Evolutionary conservation across 2,797 vertebrate genomes (phyloP), one percentile per base, ranked within the genome.

Genomic region (Catamblyrhynchus diadema): DNA sequence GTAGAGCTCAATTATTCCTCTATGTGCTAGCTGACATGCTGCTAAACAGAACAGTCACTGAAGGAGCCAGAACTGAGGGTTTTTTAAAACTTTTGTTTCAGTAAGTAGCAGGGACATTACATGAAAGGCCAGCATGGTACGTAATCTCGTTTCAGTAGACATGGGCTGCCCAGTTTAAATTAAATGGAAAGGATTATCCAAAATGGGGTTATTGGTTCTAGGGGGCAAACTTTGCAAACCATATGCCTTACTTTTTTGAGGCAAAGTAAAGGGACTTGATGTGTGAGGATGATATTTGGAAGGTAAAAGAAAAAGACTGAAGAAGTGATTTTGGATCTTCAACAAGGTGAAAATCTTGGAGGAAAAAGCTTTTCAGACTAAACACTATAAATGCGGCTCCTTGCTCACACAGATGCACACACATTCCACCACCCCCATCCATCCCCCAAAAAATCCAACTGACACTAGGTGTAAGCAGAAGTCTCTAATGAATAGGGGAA

Each of bases 1-100:
- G 88, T 86, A 95, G 62, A 73, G 70, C 32, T 85, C 85, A 94
- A 86, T 95, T 93, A 91, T 69, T 96, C 85, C 77, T 96, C 54
- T 54, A 90, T 95, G 82, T 81, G 94, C 93, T 94, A 94, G 85
- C 93, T 90, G 93, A 94, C 88, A 81, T 44, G 59, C 62, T 65
- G 85, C 80, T 95, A 88, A 86, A 69, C 82, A 90, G 88, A 96
- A 90, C 59, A 93, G 82, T 51, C 82, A 69, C 47, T 42, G 79
- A 93, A 93, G 7, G 35, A 88, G 96, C 81, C 95, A 96, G 89
- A 89, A 94, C 78, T 45, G 27, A 93, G 75, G 72, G 69, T 72
- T 93, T 90, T 91, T 91, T 91, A 66, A 90, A 80, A 95, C 64
- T 78, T 78, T 61, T 37, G 54, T 54, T 90, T 94, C 2, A 0